Base-by-base conservation (phyloP, 1,140 invertebrate genomes). In the Watersipora subatra region DNA sequence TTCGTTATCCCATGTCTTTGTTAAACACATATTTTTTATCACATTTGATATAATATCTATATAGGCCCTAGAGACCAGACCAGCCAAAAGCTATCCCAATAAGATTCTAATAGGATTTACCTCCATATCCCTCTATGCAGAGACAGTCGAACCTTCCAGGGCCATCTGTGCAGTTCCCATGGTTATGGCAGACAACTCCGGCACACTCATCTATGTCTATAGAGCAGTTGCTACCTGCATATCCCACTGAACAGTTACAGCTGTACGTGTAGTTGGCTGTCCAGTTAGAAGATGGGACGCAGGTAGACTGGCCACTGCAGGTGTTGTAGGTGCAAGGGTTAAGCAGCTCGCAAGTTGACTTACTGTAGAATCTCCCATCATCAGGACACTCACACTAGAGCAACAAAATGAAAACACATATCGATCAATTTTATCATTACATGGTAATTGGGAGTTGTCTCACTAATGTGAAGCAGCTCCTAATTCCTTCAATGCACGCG, bases 311-410 rank as follows among this genome's bases (percentile, higher is more conserved):
- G 78, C 92, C 90, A 57, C 81, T 78, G 78, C 91, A 93, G 1
- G 89, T 89, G 70, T 85, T 86, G 1, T 87, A 85, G 2, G 83
- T 83, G 76, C 92, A 94, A 76, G 94, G 90, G 78, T 96, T 88
- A 62, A 78, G 66, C 57, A 74, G 69, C 2, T 63, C 57, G 27
- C 75, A 72, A 66, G 75, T 77, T 67, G 75, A 75, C 19, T 67
- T 70, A 15, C 75, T 75, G 2, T 71, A 71, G 22, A 85, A 85
- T 75, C 85, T 89, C 1, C 85, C 73, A 1, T 86, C 67, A 67
- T 76, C 77, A 62, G 70, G 66, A 69, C 77, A 78, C 7, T 12
- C 34, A 46, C 34, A 46, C 34, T 46, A n/a, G 7, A 46, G 34
- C 7, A 46, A 12, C 34, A 46, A n/a, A n/a, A n/a, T n/a, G n/a